These are phyloP conservation scores for Callitettix versicolor DNA, from an alignment of 1,140 invertebrate species.

Conservation along the genomic window DNA sequence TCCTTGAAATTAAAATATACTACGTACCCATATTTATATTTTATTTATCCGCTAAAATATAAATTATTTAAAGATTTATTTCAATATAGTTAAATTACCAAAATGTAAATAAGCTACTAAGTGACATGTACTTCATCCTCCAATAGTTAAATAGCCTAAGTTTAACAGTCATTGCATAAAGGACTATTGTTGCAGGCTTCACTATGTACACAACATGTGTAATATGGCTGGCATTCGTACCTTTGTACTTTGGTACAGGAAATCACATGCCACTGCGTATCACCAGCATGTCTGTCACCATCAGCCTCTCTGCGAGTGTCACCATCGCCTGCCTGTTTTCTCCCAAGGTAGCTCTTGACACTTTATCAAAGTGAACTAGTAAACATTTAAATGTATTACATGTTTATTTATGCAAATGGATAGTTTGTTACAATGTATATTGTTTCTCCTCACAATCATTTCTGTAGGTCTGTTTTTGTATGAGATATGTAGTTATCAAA, in stretches of 20 bases:
- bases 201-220: slow-evolving; percentile 68
- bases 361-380: slow-evolving; percentile 31
- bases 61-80: too few species aligned
- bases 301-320: slow-evolving; percentile 68
- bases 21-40: too few species aligned
- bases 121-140: too few species aligned
- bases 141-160: too few species aligned
- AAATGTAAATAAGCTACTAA: too few species aligned
- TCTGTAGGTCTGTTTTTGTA: background rate
- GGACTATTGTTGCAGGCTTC: slow-evolving; percentile 42
- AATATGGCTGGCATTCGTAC: slow-evolving; percentile 60
- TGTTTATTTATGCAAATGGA: background rate
- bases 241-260: slow-evolving; percentile 56
- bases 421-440: background rate
- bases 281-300: slow-evolving; percentile 65
- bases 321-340: slow-evolving; percentile 65
- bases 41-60: too few species aligned
- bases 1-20: too few species aligned
- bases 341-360: slow-evolving; percentile 65
- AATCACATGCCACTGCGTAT: slow-evolving; percentile 62
- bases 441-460: background rate
- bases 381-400: too few species aligned
- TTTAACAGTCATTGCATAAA: too few species aligned
- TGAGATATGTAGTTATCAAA: background rate
- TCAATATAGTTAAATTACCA: too few species aligned